Evolutionary conservation across 2,888 invertebrate genomes (phyloP).

Genomic region (Thalpophila matura): DNA sequence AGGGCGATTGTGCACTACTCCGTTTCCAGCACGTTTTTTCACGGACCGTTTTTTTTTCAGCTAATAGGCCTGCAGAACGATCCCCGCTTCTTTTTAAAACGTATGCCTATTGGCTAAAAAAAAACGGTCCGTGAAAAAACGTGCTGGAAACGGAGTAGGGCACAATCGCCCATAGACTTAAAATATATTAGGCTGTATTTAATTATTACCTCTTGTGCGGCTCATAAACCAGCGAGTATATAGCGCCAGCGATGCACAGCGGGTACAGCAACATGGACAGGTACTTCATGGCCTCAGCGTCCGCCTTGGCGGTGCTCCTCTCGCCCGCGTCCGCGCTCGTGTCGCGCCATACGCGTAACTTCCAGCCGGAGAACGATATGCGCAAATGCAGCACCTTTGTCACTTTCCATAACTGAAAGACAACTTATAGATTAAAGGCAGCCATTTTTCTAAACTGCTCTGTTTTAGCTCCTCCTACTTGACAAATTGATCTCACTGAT

Average conservation of each 20-base stretch:
- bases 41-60: too few species aligned
- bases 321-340: constrained; percentile 92
- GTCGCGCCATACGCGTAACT: constrained; percentile 76
- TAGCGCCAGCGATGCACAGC: constrained; percentile 95
- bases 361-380: constrained; percentile 84
- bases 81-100: too few species aligned
- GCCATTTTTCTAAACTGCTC: too few species aligned
- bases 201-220: constrained; percentile 96
- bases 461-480: too few species aligned
- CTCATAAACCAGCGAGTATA: constrained; percentile 97
- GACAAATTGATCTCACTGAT: too few species aligned
- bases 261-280: constrained; percentile 97
- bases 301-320: constrained; percentile 95
- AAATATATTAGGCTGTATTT: too few species aligned
- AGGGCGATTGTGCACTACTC: too few species aligned
- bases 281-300: constrained; percentile 98
- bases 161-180: not conserved
- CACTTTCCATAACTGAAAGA: constrained; percentile 96
- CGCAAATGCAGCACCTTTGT: constrained; percentile 96
- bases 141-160: too few species aligned
- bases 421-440: not conserved
- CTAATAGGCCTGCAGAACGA: too few species aligned
- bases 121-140: too few species aligned
- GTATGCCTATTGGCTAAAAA: too few species aligned
- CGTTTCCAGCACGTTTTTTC: too few species aligned